Evolutionary conservation across 2,888 invertebrate genomes (phyloP), one percentile per base, ranked within the genome.

Genomic region (Melangyna quadrimaculata): DNA sequence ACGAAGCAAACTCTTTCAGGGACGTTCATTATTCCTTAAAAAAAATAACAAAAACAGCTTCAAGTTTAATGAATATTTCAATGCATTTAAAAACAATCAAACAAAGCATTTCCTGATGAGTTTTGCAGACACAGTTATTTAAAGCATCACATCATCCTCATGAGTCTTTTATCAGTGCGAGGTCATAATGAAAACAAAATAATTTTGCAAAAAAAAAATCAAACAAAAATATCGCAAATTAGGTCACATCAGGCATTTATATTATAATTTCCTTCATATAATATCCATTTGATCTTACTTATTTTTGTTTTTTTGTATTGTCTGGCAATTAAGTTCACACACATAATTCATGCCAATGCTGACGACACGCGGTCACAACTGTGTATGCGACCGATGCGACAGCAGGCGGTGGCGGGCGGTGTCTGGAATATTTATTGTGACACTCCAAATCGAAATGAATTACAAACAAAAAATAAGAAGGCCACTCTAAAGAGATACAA

Each of bases 401-500:
- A 35, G 43, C 53, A 24, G 19, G 29, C 8, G 37, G 12, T 48
- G 10, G 40, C 32, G 29, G 45, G 45, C 45, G 74, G 75, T 53
- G 29, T 51, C 51, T 45, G 67, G 67, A 81, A 86, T 81, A 87
- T 82, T 82, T 81, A 87, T 78, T 82, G 87, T 82, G 78, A 83
- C 78, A 82, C 74, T 65, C 74, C 24, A 43, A 67, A 67, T 51
- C 59, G 65, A 77, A 86, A 84, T 78, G 80, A 48, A 63, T 43
- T 43, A 43, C 43, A 43, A 29, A 6, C 17, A 27, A 2, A 43
- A 43, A 61, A 82, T 75, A 82, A 59, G 87, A 84, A 88, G 87
- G 87, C 81, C 81, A 69, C 74, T 69, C 69, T 79, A 84, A 29
- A 17, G 82, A 87, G 88, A 88, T 88, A 88, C 77, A 87, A 87